phyloP scores from a whole-genome alignment of 2,888 invertebrate genomes.

The Mylabris sibirica region DNA sequence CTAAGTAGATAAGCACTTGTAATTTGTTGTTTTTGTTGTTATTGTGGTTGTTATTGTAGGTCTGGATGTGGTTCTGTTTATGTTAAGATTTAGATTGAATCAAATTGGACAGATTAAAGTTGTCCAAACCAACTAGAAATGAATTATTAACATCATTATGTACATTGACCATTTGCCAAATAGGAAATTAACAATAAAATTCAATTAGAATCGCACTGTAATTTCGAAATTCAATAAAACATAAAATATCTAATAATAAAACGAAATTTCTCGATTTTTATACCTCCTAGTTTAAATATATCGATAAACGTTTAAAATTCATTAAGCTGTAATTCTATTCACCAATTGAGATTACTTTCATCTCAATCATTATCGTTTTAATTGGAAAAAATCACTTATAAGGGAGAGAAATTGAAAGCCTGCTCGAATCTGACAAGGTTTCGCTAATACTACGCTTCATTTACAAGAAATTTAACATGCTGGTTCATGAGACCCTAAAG shows the following conservation, averaged over 20 bases:
- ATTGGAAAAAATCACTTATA: too few relatives aligned
- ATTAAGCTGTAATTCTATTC: not conserved
- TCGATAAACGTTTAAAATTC: not conserved
- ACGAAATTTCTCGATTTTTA: not conserved
- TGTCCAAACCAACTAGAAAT: slow-evolving; percentile 3
- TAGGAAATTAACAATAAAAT: slow-evolving; percentile 11
- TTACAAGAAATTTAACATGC: too few relatives aligned
- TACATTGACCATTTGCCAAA: not conserved
- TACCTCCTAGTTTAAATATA: not conserved
- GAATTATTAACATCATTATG: not conserved
- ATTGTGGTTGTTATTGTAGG: not conserved
- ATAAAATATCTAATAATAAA: not conserved
- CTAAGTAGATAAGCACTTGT: not conserved
- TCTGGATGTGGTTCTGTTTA: not conserved
- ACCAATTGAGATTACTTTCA: too few relatives aligned
- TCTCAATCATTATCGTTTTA: too few relatives aligned
- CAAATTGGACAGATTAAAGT: not conserved
- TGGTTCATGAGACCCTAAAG: too few relatives aligned
- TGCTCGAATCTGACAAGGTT: too few relatives aligned
- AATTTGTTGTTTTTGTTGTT: too few relatives aligned
- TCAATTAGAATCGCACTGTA: not conserved
- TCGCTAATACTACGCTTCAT: too few relatives aligned
- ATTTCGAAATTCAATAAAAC: not conserved
- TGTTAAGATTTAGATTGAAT: not conserved
- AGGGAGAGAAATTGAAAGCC: too few relatives aligned